Base-by-base conservation (phyloP, 2,888 invertebrate species). In the Drosophila cracens region DNA sequence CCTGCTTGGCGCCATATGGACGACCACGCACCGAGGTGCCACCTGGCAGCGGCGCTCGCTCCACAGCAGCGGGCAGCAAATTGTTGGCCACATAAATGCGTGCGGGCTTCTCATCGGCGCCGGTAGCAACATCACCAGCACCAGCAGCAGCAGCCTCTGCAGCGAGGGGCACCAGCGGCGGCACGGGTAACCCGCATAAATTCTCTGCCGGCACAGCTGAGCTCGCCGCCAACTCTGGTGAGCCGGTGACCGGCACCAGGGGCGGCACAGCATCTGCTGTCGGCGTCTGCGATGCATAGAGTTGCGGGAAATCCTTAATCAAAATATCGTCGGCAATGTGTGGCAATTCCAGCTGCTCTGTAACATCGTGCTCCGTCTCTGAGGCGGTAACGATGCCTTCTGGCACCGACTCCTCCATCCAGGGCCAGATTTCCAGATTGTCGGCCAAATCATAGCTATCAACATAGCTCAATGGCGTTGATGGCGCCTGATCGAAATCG, bases 41-140 rank as follows among this genome's bases (percentile, higher is more conserved):
- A 7, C 91, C 88, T 4, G 79, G 79, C 59, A 49, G 70, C 2
- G 73, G 74, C 8, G 72, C 73, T 18, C 69, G 74, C 46, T 81
- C 79, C 13, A 81, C 82, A 10, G 71, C 86, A 13, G 68, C 52
- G 31, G 81, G 75, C 83, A 93, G 83, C 60, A 93, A 74, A 77
- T 93, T 93, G 67, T 91, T 92, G n/a, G 93, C 91, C 34, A 93
- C 92, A 79, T 93, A 93, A 51, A 93, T 93, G 38, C 92, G 87
- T 0, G 89, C 92, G n/a, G 91, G 89, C 74, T 92, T 92, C 1
- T 88, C 89, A 57, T 29, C 11, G 11, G 48, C n/a, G 1, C 31
- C 10, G 18, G 57, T 25, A n/a, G 48, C 36, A 16, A 29, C 13
- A n/a, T n/a, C 10, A 6, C 67, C 61, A n/a, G 65, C 29, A 0